Percentiles rank a stretch among this genome's conserved stretches.
Evolutionary conservation across 1,140 invertebrate species (phyloP).

Genomic region (Achatina immaculata): DNA sequence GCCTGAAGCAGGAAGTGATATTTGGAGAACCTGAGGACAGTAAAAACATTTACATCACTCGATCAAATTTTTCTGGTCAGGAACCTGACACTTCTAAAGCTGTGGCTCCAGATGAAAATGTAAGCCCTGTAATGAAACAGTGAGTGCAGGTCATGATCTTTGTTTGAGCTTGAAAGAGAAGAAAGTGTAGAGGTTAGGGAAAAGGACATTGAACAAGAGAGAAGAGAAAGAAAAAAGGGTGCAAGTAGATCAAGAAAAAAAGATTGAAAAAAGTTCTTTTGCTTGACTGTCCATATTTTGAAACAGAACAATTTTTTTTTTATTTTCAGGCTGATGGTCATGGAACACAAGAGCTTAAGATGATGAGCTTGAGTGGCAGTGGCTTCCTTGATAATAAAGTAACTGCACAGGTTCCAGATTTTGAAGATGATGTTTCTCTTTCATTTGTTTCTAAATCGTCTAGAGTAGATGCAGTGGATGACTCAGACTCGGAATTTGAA

Average conservation of each 20-base stretch:
- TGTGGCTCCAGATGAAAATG: neutral
- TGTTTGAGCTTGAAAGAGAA: no score
- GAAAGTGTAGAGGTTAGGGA: no score
- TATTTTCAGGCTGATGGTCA: neutral
- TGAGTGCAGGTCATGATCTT: neutral
- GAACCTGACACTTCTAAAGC: neutral
- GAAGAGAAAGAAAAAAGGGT: neutral
- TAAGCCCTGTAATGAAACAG: neutral
- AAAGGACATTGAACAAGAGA: no score
- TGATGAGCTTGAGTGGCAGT: neutral
- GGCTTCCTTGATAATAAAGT: neutral
- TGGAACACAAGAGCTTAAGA: neutral
- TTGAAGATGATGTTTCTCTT: neutral
- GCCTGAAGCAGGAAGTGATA: neutral
- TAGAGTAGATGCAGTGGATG: neutral
- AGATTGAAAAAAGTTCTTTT: no score
- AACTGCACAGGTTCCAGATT: neutral
- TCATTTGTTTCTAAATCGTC: neutral
- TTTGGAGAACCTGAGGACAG: neutral
- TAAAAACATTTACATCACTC: no score
- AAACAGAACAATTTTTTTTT: neutral
- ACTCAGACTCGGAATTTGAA: constrained; percentile 31
- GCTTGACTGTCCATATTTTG: no score
- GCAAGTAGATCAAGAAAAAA: no score
- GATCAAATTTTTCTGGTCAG: neutral